Percentiles rank a stretch among this genome's conserved stretches.
Conservation (phyloP, 1,140 invertebrate species). For the Pentalonia nigronervosa region DNA sequence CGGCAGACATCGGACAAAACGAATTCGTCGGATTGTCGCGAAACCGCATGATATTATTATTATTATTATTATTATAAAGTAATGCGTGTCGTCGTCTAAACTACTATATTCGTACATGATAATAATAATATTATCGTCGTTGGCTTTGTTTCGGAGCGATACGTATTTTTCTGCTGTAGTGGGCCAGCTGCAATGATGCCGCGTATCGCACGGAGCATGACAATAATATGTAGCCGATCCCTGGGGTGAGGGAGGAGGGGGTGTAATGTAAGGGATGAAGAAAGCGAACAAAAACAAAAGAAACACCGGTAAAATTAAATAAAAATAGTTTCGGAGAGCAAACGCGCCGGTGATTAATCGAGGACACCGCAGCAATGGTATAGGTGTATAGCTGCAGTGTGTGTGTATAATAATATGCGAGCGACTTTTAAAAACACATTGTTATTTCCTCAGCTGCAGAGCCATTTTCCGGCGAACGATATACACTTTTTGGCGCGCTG, state of each 20-base stretch:
- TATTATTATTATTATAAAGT: neutral
- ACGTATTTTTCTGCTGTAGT: neutral
- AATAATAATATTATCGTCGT: neutral
- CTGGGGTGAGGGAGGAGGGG: neutral
- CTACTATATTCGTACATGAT: neutral
- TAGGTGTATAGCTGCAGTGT: too few relatives aligned
- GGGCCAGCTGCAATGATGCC: too few relatives aligned
- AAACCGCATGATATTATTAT: neutral
- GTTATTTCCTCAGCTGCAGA: constrained; percentile 1
- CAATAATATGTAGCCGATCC: too few relatives aligned
- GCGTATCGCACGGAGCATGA: too few relatives aligned
- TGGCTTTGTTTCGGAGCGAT: neutral
- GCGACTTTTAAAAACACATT: constrained; percentile 11
- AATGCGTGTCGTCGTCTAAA: neutral
- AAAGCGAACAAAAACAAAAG: neutral
- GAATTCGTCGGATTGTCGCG: neutral
- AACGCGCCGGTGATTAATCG: neutral
- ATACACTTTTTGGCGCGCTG: constrained; percentile 30
- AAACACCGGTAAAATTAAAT: neutral
- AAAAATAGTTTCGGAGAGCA: neutral
- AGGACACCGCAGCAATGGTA: neutral
- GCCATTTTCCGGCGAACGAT: neutral
- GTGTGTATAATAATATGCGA: neutral
- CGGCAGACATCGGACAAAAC: neutral
- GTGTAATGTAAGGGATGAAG: neutral